Conservation (phyloP, 2,113 vertebrate species). For the Plecotus auritus region DNA sequence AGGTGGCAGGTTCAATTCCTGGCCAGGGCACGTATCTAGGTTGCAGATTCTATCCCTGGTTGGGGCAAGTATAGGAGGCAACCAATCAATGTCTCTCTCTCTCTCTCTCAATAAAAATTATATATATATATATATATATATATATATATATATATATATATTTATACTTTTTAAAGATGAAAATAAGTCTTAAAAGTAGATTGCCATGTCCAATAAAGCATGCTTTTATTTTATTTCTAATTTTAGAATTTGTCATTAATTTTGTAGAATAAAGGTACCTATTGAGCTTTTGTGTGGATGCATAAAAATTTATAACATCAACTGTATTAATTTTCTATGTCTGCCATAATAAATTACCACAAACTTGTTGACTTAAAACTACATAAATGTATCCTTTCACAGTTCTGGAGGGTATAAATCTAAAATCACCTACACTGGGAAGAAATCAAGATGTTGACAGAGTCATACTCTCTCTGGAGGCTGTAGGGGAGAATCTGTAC, state of each 20-base stretch:
- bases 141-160: too few species aligned
- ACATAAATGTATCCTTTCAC: background rate
- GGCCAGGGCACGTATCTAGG: too few species aligned
- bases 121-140: too few species aligned
- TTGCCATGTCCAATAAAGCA: background rate
- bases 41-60: too few species aligned
- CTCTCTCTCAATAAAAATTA: too few species aligned
- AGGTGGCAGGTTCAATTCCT: too few species aligned
- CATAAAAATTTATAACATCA: slow-evolving; percentile 36
- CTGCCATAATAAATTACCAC: slow-evolving; percentile 5
- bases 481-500: background rate
- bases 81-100: too few species aligned
- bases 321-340: slow-evolving; percentile 34
- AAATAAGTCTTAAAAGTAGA: background rate
- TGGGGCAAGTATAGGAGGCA: too few species aligned
- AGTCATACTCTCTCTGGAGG: background rate
- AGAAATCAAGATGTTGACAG: background rate
- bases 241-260: background rate
- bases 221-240: slow-evolving; percentile 4
- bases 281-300: background rate
- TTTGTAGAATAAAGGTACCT: slow-evolving; percentile 21
- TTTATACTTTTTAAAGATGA: background rate
- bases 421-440: background rate
- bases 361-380: background rate
- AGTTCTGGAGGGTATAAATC: background rate